Base-by-base conservation (phyloP, 2,888 invertebrate genomes). In the Bombylius major region DNA sequence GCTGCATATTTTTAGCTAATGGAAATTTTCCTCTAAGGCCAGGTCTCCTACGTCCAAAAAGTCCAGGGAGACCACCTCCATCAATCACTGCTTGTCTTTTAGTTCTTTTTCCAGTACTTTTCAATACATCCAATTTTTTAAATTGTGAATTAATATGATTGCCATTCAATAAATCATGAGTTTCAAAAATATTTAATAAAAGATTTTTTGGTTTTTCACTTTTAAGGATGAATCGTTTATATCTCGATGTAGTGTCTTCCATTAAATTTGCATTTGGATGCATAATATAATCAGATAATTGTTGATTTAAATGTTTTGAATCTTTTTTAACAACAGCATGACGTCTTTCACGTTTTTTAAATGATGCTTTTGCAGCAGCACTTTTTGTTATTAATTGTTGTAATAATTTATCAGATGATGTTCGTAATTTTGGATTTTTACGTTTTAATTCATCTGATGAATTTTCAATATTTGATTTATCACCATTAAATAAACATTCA, bases 401-500 rank as follows among this genome's bases (percentile, higher is more conserved):
- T 12, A 61, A 47, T 39, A 61, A 50, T 13, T 23, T 34, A 47
- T 59, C 61, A 5, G 61, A 54, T 11, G 61, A 58, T n/a, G 59
- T 57, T 44, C 51, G 53, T n/a, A 53, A 8, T n/a, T 54, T 34
- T 5, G 34, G 9, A 34, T 9, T 32, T 8, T 45, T 45, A 33
- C 49, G 48, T 36, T 50, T 34, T n/a, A 50, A 32, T 44, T 53
- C 47, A 34, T 51, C 56, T n/a, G 14, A 14, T n/a, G 45, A 14
- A 11, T 11, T 42, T 14, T 5, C 4, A 11, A n/a, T 45, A 5
- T 44, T 5, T 4, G 44, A n/a, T 12, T 13, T 13, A 14, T 45
- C 14, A 5, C 5, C 5, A 14, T 45, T 45, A 7, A 8, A 7
- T 7, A 50, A 65, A 60, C 86, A 86, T 23, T 81, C 79, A 53